A percentile compares a stretch with the other conserved stretches of the same genome.
phyloP scores from a whole-genome alignment of 1,140 invertebrate genomes.

The Megalonaias nervosa region DNA sequence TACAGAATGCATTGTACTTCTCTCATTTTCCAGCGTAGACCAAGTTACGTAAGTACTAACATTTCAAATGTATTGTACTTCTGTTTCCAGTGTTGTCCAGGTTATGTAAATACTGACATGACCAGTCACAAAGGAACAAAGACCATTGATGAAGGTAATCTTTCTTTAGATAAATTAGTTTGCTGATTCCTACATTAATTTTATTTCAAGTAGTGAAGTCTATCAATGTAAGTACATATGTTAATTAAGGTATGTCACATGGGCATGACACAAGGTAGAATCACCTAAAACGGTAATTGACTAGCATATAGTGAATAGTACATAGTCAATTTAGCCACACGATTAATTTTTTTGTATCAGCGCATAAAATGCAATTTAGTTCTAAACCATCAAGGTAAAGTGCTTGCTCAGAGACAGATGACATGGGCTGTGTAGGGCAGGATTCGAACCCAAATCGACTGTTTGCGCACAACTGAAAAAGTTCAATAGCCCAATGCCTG shows the following conservation, averaged over 20 bases:
- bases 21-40: no score
- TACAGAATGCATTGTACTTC: no score
- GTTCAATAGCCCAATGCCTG: no score
- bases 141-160: constrained; percentile 78
- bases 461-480: no score
- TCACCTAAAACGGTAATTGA: neutral
- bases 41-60: constrained; percentile 64
- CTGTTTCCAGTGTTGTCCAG: constrained; percentile 69
- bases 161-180: neutral
- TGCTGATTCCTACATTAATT: neutral
- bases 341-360: constrained; percentile 35
- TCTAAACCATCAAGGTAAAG: constrained; percentile 74
- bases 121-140: constrained; percentile 79
- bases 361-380: no score
- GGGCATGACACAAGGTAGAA: constrained; percentile 57
- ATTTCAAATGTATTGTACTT: constrained; percentile 74
- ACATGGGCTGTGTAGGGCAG: no score
- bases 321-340: constrained; percentile 71
- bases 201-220: neutral
- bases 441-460: no score
- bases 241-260: constrained; percentile 61
- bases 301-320: constrained; percentile 45
- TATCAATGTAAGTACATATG: neutral
- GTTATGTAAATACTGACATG: constrained; percentile 85
- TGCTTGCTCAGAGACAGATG: no score